Evolutionary conservation across 53 echinoderm and acorn worm genomes (phyloP).

Genomic region (Stichopus horrens): DNA sequence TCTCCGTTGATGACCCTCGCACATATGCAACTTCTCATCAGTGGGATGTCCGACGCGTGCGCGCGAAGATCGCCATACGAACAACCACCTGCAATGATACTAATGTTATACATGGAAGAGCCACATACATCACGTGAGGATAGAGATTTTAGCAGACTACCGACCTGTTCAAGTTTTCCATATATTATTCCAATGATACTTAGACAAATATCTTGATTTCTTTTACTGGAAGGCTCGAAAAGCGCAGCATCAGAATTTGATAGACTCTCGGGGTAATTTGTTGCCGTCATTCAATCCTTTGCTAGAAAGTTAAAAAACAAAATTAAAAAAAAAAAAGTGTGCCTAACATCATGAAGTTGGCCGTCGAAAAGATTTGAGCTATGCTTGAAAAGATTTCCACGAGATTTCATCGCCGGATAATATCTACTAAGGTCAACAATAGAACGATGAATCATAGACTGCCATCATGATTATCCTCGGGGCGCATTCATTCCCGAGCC

Average conservation of each 20-base stretch:
- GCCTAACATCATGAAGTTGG: not conserved
- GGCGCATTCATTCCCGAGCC: conserved; percentile 12
- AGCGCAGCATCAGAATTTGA: not conserved
- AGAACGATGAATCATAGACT: conserved; percentile 36
- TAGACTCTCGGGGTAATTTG: not conserved
- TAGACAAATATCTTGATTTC: not conserved
- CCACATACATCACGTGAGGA: no score
- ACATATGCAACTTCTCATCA: no score
- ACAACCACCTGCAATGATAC: no score
- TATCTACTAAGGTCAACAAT: conserved; percentile 42
- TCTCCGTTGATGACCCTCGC: no score
- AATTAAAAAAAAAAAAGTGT: not conserved
- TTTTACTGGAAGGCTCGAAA: not conserved
- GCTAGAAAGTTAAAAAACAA: not conserved
- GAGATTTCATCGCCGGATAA: conserved; percentile 1
- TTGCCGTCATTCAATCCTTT: not conserved
- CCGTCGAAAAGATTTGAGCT: conserved; percentile 4
- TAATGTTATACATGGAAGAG: no score
- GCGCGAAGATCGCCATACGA: no score
- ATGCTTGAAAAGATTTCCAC: not conserved
- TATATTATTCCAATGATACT: not conserved
- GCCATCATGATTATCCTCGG: conserved; percentile 37
- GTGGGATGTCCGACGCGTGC: no score
- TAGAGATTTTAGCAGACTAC: not conserved
- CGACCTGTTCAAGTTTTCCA: not conserved